These are phyloP conservation scores for Caenorhabditis sinica DNA, from an alignment of 2,888 invertebrate species.

Conservation along the genomic window DNA sequence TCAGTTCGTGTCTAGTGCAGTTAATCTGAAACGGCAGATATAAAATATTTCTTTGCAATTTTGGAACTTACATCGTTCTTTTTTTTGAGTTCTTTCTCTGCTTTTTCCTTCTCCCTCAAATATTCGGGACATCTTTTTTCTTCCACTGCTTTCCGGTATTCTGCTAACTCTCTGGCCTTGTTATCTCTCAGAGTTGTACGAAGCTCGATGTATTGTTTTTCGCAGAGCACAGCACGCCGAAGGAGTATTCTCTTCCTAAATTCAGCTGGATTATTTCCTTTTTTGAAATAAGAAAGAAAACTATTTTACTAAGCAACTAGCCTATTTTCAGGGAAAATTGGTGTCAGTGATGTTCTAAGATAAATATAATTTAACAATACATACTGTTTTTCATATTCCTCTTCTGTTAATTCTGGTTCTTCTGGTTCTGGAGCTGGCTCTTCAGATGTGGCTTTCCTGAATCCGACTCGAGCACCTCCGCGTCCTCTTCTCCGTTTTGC, in stretches of 20 bases:
- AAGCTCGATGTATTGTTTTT: slow-evolving; percentile 30
- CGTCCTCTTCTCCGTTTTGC: slow-evolving; percentile 18
- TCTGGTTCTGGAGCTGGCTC: not conserved
- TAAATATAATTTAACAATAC: not conserved
- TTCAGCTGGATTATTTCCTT: too few relatives aligned
- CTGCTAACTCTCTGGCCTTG: not conserved
- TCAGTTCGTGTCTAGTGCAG: slow-evolving; percentile 2
- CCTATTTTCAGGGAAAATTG: not conserved
- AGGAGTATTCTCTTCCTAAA: slow-evolving; percentile 40
- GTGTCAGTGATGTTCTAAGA: not conserved
- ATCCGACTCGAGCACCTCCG: not conserved
- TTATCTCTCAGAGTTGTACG: slow-evolving; percentile 16
- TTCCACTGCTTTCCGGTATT: not conserved
- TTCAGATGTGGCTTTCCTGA: slow-evolving; percentile 11
- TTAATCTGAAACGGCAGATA: slow-evolving; percentile 20
- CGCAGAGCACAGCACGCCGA: slow-evolving; percentile 6
- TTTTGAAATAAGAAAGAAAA: not conserved
- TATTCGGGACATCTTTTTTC: slow-evolving; percentile 10
- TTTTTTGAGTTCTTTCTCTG: not conserved
- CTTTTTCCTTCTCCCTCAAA: slow-evolving; percentile 13
- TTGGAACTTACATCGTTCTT: slow-evolving; percentile 13
- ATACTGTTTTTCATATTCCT: slow-evolving; percentile 41
- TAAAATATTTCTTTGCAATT: not conserved
- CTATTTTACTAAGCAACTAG: too few relatives aligned
- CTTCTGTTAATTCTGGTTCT: slow-evolving; percentile 1